These are phyloP conservation scores for Myotis pilosus DNA, from an alignment of 2,797 vertebrate species.

Conservation along the genomic window DNA sequence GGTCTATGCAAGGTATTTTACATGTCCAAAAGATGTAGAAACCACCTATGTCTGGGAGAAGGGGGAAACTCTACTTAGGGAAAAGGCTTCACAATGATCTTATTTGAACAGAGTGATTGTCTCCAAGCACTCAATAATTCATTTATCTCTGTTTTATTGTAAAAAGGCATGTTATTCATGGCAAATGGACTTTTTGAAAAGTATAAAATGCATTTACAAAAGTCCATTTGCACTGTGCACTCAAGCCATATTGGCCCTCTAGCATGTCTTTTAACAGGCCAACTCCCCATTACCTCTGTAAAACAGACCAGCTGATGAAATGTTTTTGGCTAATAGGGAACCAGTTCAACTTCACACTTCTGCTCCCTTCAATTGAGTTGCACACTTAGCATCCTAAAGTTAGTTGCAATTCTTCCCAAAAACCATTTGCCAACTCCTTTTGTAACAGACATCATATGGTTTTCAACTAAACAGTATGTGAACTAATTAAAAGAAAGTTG, in stretches of 20 bases:
- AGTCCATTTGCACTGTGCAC: neutral
- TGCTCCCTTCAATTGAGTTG: conserved; percentile 3
- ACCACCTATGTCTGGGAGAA: neutral
- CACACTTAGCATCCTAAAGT: conserved; percentile 20
- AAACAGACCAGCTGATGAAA: conserved; percentile 30
- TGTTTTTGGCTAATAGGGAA: neutral
- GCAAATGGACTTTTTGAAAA: conserved; percentile 55
- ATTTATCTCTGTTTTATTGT: conserved; percentile 16
- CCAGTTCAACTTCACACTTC: neutral
- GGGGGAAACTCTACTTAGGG: neutral
- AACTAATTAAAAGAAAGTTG: conserved; percentile 61
- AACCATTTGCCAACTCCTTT: conserved; percentile 29
- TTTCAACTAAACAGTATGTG: conserved; percentile 52
- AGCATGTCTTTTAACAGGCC: conserved; percentile 7
- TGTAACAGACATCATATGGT: conserved; percentile 31
- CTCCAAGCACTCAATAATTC: conserved; percentile 33
- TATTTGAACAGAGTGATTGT: conserved; percentile 41
- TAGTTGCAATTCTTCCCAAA: conserved; percentile 32
- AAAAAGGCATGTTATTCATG: conserved; percentile 47
- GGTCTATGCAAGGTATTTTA: neutral
- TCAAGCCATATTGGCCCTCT: neutral
- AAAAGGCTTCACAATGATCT: conserved; percentile 15
- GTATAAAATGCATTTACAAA: conserved; percentile 38
- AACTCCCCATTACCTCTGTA: conserved; percentile 2
- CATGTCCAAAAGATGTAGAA: neutral